Conservation (phyloP, 2,797 vertebrate genomes). For the Polyboroides typus region DNA sequence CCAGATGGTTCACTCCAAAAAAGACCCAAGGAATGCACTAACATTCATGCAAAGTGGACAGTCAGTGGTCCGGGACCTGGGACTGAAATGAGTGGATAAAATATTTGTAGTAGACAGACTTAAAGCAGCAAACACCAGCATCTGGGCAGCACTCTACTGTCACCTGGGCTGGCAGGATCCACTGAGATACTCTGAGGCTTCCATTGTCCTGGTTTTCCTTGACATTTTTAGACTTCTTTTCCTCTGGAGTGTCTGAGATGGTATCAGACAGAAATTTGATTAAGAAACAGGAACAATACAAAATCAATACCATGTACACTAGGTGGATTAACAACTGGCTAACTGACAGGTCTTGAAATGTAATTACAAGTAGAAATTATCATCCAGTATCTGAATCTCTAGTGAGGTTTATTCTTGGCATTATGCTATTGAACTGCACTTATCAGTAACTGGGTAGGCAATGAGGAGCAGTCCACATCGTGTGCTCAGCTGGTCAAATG, state of each 20-base stretch:
- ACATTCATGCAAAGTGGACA: neutral
- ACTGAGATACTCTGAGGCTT: neutral
- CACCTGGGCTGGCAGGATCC: neutral
- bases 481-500: neutral
- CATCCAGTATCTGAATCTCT: neutral
- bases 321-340: neutral
- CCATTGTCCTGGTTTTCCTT: neutral
- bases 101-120: neutral
- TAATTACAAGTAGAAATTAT: neutral
- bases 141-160: neutral
- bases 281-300: neutral
- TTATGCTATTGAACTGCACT: neutral
- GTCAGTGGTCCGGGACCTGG: neutral
- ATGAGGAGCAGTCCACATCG: accelerated
- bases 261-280: neutral
- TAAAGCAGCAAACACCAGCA: neutral
- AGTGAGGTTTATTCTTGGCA: neutral
- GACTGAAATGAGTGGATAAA: neutral
- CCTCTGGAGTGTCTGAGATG: neutral
- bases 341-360: neutral
- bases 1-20: neutral
- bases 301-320: neutral
- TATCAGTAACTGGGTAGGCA: neutral
- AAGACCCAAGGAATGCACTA: neutral
- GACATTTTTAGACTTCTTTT: neutral